Base-by-base conservation (phyloP, 2,888 invertebrate genomes). In the Drosophila macrospina region DNA sequence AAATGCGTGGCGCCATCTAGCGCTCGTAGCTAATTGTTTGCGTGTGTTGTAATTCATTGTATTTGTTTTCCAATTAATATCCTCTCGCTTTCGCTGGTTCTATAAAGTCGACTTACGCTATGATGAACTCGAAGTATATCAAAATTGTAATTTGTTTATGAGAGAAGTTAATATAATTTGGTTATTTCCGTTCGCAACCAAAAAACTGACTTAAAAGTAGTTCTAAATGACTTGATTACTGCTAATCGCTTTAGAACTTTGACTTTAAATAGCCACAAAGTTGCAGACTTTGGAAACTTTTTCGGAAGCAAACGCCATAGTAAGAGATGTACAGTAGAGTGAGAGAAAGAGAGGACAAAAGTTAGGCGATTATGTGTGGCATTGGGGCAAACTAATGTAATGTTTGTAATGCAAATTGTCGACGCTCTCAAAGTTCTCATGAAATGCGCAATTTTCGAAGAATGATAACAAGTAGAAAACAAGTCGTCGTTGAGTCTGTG, bases 401-500 rank as follows among this genome's bases (percentile, higher is more conserved):
- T 20, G 20, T 20, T 10, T 32, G 7, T 62, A 39, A 36, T 42
- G 41, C 11, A 51, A 32, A 8, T 7, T 16, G 10, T 5, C 1
- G 36, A 41, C 15, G 50, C 48, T 61, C 39, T 42, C 15, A 45
- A 52, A 24, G 16, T 26, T 45, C 13, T 13, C 45, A 36, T 42
- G 11, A 32, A 51, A 63, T 47, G 44, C 44, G 16, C 55, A 47
- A 5, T 51, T 63, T 45, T 4, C 28, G 39, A 30, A 5, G 10
- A 15, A 16, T 37, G 55, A 74, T 59, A 60, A 61, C 47, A 30
- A 24, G 28, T 34, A 13, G 10, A 4, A 50, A 59, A 37, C 7
- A 8, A 3, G 24, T 20, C n/a, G 47, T 11, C 11, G 30, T 30
- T 32, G 16, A 6, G 47, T 47, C 10, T 32, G 16, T 11, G 32